Conservation (phyloP, 2,888 invertebrate species). For the Gastracanthus pulcherrimus region DNA sequence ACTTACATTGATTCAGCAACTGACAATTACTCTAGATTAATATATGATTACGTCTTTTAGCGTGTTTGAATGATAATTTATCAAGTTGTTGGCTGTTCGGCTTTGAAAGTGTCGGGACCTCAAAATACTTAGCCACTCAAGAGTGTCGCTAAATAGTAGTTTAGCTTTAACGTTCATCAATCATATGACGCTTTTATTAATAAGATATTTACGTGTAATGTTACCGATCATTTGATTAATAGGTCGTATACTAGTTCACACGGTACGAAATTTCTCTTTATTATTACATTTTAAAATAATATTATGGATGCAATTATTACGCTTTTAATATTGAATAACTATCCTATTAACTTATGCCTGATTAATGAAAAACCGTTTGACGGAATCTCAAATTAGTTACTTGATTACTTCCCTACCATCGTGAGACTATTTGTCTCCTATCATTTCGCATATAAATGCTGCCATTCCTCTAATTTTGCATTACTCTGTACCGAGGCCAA, state of each 20-base stretch:
- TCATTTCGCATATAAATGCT: too few species aligned
- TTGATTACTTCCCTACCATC: too few species aligned
- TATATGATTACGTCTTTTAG: constrained; percentile 2
- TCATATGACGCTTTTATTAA: background rate
- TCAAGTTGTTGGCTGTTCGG: constrained; percentile 28
- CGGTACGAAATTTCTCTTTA: background rate
- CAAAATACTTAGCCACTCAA: background rate
- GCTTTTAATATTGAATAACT: too few species aligned
- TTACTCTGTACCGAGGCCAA: too few species aligned
- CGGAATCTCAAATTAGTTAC: too few species aligned
- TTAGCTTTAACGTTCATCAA: background rate
- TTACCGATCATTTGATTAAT: background rate
- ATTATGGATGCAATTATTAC: too few species aligned
- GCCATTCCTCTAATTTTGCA: too few species aligned
- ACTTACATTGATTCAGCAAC: constrained; percentile 8
- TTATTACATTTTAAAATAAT: too few species aligned
- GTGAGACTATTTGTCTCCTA: too few species aligned
- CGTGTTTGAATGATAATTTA: constrained; percentile 39
- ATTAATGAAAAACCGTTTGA: too few species aligned
- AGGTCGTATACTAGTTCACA: constrained; percentile 18
- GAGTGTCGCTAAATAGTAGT: constrained; percentile 9
- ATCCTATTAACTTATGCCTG: too few species aligned
- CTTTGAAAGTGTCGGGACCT: background rate
- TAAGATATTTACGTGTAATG: background rate
- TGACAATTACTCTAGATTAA: constrained; percentile 33